A percentile compares a stretch with the other conserved stretches of the same genome.
These are phyloP conservation scores for Trissolcus japonicus DNA, from an alignment of 2,888 invertebrate genomes.

Conservation along the genomic window DNA sequence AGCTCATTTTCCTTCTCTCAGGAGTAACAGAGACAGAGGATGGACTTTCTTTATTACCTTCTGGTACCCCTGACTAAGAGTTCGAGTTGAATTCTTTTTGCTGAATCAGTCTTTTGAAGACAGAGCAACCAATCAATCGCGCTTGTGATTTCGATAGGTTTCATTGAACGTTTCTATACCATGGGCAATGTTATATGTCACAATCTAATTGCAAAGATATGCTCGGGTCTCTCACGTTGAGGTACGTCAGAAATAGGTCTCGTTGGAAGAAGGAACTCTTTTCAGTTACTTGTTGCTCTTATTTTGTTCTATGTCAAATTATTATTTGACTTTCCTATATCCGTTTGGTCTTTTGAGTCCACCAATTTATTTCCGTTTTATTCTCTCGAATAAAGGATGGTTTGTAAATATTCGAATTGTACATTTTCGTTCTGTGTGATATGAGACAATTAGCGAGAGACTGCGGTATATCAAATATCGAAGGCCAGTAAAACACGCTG, in stretches of 20 bases:
- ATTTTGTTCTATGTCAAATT: not conserved
- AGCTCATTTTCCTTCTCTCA: slow-evolving; percentile 9
- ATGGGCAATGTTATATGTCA: slow-evolving; percentile 35
- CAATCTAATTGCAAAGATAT: slow-evolving; percentile 33
- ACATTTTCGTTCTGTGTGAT: slow-evolving; percentile 45
- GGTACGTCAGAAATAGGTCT: slow-evolving; percentile 5
- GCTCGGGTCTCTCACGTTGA: slow-evolving; percentile 29
- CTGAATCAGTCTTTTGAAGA: not conserved
- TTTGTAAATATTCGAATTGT: slow-evolving; percentile 44
- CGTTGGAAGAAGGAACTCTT: not conserved
- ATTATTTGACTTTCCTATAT: not conserved
- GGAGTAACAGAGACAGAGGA: not conserved
- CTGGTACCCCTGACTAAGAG: slow-evolving; percentile 11
- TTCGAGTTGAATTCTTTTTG: no score
- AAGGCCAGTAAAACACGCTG: slow-evolving; percentile 53
- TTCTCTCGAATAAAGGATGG: not conserved
- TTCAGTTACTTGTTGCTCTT: not conserved
- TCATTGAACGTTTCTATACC: slow-evolving; percentile 22
- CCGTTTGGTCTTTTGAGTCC: not conserved
- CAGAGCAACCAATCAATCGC: slow-evolving; percentile 17
- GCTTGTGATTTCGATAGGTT: slow-evolving; percentile 17
- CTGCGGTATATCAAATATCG: slow-evolving; percentile 33
- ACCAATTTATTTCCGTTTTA: not conserved
- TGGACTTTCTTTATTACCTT: slow-evolving; percentile 4
- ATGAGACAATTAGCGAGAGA: slow-evolving; percentile 27